Evolutionary conservation across 2,888 invertebrate genomes (phyloP).

Genomic region (Acrobasis consociella): DNA sequence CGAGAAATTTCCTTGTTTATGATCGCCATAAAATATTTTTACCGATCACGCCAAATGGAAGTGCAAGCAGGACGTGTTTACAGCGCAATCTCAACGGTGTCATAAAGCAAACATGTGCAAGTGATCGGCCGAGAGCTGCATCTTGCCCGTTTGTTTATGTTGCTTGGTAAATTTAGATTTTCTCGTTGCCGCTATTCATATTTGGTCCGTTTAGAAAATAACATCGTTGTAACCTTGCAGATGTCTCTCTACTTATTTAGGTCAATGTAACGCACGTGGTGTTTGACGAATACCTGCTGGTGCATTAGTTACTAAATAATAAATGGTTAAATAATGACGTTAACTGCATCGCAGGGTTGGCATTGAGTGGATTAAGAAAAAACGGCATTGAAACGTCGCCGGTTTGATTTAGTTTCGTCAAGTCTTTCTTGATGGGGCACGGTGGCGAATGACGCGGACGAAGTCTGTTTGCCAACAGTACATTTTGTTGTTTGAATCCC

Average conservation of each 20-base stretch:
- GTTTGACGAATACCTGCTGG: conserved; percentile 59
- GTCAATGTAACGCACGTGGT: conserved; percentile 77
- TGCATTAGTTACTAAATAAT: conserved; percentile 40
- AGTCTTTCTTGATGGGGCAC: not conserved
- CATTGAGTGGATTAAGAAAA: conserved; percentile 22
- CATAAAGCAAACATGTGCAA: conserved; percentile 62
- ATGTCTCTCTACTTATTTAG: conserved; percentile 73
- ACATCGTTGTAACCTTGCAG: conserved; percentile 73
- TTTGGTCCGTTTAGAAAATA: conserved; percentile 79
- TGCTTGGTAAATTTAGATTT: conserved; percentile 76
- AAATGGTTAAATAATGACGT: conserved; percentile 15
- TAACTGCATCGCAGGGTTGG: conserved; percentile 23
- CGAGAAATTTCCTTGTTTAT: conserved; percentile 44
- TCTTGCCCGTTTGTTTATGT: conserved; percentile 77
- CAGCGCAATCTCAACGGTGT: conserved; percentile 55
- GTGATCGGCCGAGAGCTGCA: conserved; percentile 55
- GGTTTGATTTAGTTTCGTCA: conserved; percentile 12
- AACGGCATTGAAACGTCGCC: conserved; percentile 23
- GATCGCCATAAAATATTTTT: conserved; percentile 65
- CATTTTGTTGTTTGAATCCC: not conserved
- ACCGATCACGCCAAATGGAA: conserved; percentile 48
- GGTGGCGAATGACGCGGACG: too few species aligned
- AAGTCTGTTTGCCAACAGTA: conserved; percentile 6
- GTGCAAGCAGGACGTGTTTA: conserved; percentile 63
- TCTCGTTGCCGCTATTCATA: conserved; percentile 70